phyloP scores from a whole-genome alignment of 92 coral and sea anemone species.

The Porites cylindrica region DNA sequence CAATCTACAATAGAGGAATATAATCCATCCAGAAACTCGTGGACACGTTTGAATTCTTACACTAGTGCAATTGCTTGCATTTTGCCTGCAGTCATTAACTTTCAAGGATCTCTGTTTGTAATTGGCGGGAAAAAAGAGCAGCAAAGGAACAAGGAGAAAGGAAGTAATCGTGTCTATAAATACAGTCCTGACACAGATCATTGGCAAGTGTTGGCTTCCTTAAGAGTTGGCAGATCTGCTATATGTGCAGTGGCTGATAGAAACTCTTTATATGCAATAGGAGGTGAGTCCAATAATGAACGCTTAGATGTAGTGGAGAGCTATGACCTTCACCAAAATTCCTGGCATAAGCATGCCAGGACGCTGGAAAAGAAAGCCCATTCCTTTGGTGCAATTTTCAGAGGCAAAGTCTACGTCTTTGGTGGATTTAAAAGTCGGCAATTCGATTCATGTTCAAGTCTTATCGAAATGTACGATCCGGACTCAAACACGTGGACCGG shows the following conservation, averaged over 20 bases:
- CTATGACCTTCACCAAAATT: no score
- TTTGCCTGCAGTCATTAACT: not conserved
- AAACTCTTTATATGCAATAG: constrained; percentile 5
- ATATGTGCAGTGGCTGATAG: not conserved
- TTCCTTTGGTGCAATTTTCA: no score
- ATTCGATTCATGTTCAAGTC: no score
- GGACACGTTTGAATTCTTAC: constrained; percentile 7
- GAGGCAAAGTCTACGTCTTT: no score
- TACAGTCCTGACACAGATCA: constrained; percentile 16
- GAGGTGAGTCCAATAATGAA: not conserved
- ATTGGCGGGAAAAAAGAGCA: constrained; percentile 7
- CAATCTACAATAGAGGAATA: constrained; percentile 24
- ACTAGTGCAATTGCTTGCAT: not conserved
- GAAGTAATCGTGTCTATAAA: not conserved
- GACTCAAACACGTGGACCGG: no score
- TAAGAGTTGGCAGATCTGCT: not conserved
- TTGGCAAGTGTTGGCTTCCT: not conserved
- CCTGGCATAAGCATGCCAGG: no score
- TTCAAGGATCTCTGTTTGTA: constrained; percentile 3
- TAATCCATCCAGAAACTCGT: not conserved
- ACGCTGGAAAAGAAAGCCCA: no score
- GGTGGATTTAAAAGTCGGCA: no score
- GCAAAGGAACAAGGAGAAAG: no score
- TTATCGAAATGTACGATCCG: no score
- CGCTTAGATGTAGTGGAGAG: no score